phyloP scores from a whole-genome alignment of 2,797 vertebrate species.

The Pantherophis alleghaniensis region DNA sequence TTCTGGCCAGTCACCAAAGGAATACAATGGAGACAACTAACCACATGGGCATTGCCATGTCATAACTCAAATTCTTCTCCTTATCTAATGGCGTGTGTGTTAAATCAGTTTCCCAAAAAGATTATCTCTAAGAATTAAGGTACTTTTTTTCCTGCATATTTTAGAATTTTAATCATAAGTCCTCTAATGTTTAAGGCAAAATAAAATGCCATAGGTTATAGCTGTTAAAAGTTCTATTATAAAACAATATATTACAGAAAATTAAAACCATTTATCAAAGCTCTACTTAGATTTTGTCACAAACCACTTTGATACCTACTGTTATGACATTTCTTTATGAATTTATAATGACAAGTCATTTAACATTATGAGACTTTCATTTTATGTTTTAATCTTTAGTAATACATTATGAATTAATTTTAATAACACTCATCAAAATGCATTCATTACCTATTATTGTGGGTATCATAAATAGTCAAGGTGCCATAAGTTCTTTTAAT shows the following conservation, averaged over 20 bases:
- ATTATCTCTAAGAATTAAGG: not conserved
- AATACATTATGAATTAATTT: conserved; percentile 26
- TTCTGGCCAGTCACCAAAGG: not conserved
- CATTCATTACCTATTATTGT: conserved; percentile 17
- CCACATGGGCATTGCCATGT: not conserved
- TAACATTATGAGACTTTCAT: conserved; percentile 12
- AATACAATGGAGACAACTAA: not conserved
- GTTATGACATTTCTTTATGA: conserved; percentile 29
- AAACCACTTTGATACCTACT: conserved; percentile 22
- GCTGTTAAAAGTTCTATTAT: conserved; percentile 24
- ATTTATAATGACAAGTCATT: conserved; percentile 28
- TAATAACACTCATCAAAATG: conserved; percentile 17
- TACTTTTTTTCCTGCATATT: not conserved
- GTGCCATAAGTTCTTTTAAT: conserved; percentile 7
- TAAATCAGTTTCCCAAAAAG: not conserved
- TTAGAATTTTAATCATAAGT: not conserved
- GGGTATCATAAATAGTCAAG: not conserved
- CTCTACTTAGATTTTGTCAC: conserved; percentile 24
- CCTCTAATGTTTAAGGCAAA: not conserved
- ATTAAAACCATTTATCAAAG: conserved; percentile 48
- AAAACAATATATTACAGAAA: conserved; percentile 6
- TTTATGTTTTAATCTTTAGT: conserved; percentile 38
- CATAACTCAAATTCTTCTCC: not conserved
- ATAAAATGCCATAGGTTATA: conserved; percentile 20
- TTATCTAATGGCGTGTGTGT: not conserved